These are phyloP conservation scores for Cataglyphis livida DNA, from an alignment of 2,888 invertebrate species.

Conservation along the genomic window DNA sequence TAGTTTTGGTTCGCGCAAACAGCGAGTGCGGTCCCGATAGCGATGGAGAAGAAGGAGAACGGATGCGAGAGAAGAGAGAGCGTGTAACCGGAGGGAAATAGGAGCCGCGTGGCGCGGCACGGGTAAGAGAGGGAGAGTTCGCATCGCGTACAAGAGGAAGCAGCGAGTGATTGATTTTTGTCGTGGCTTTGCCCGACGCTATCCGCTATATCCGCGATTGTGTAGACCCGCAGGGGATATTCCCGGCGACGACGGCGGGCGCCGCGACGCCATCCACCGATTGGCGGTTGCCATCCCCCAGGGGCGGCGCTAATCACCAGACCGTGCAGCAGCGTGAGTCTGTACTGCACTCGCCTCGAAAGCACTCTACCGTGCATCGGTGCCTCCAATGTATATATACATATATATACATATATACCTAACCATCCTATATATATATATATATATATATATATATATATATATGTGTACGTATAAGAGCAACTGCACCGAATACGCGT, in stretches of 20 bases:
- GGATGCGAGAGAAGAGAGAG: slow-evolving; percentile 40
- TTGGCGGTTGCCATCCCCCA: slow-evolving; percentile 85
- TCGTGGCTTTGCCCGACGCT: slow-evolving; percentile 83
- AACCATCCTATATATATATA: slow-evolving; percentile 44
- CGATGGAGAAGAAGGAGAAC: slow-evolving; percentile 50
- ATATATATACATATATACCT: slow-evolving; percentile 17
- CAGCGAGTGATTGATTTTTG: slow-evolving; percentile 85
- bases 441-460: slow-evolving; percentile 16
- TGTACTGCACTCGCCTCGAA: slow-evolving; percentile 82
- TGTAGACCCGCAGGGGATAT: slow-evolving; percentile 72
- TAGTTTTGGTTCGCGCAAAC: slow-evolving; percentile 35
- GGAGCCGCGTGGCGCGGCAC: slow-evolving; percentile 14
- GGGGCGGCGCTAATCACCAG: slow-evolving; percentile 86
- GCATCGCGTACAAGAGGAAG: slow-evolving; percentile 72
- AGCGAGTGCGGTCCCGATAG: slow-evolving; percentile 27
- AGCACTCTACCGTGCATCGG: slow-evolving; percentile 83
- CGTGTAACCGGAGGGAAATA: slow-evolving; percentile 51
- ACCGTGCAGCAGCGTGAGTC: slow-evolving; percentile 84
- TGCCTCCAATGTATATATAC: slow-evolving; percentile 67
- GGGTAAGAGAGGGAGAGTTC: slow-evolving; percentile 4
- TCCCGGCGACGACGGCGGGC: slow-evolving; percentile 81
- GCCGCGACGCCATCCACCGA: slow-evolving; percentile 85
- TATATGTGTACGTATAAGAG: slow-evolving; percentile 18
- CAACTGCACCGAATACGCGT: slow-evolving; percentile 16
- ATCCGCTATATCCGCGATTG: slow-evolving; percentile 78